These are phyloP conservation scores for Endotricha flammealis DNA, from an alignment of 2,888 invertebrate species.

Conservation along the genomic window DNA sequence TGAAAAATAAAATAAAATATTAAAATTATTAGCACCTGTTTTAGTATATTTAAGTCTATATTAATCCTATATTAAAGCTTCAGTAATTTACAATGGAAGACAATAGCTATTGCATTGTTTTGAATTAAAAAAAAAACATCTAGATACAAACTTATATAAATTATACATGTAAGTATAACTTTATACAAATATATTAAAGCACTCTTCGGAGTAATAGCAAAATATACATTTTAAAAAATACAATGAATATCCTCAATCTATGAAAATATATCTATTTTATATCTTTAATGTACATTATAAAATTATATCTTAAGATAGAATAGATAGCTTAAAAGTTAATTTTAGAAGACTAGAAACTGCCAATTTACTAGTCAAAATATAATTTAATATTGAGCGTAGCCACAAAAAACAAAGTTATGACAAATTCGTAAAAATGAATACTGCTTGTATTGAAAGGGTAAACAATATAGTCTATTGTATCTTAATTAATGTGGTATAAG, in stretches of 20 bases:
- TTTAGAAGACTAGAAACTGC: conserved; percentile 5
- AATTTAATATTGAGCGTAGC: background rate
- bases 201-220: conserved; percentile 32
- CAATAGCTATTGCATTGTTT: conserved; percentile 37
- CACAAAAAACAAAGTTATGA: background rate
- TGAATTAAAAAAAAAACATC: conserved; percentile 8
- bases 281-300: background rate
- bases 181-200: conserved; percentile 32
- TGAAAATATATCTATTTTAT: background rate
- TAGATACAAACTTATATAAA: background rate
- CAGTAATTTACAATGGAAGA: conserved; percentile 58
- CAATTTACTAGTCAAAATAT: conserved; percentile 5
- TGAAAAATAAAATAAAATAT: conserved; percentile 2
- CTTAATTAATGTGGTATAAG: background rate
- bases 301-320: no score
- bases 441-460: background rate
- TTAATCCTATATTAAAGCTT: conserved; percentile 67
- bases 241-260: background rate
- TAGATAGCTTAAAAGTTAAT: no score
- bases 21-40: conserved; percentile 35
- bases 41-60: conserved; percentile 33
- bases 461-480: background rate
- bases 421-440: conserved; percentile 3
- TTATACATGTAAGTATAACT: conserved; percentile 5
- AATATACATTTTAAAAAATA: conserved; percentile 10